A percentile compares a stretch with the other conserved stretches of the same genome.
Evolutionary conservation across 1,140 invertebrate genomes (phyloP).

Genomic region (Aporrectodea caliginosa): DNA sequence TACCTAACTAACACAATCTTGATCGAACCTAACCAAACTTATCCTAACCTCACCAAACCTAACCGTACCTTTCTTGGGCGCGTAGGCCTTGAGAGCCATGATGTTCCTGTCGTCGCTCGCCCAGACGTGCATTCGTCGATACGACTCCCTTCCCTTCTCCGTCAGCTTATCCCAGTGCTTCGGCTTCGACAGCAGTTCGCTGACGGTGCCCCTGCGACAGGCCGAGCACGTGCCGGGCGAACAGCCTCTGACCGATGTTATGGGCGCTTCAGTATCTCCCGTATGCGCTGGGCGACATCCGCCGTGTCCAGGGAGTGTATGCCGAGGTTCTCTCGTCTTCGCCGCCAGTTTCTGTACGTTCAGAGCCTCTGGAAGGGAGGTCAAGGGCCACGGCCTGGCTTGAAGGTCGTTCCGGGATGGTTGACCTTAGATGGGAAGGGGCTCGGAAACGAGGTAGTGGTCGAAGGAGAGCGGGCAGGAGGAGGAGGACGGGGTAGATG

Average conservation of each 20-base stretch:
- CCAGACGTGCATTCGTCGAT: slow-evolving; percentile 99
- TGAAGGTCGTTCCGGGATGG: too few species aligned
- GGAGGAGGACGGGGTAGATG: background rate
- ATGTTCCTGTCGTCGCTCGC: slow-evolving; percentile 95
- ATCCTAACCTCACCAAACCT: too few species aligned
- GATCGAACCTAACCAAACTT: too few species aligned
- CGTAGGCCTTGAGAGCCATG: slow-evolving; percentile 91
- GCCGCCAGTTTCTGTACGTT: background rate
- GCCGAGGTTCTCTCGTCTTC: slow-evolving; percentile 41
- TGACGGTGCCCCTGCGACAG: slow-evolving; percentile 95
- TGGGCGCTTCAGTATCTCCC: slow-evolving; percentile 89
- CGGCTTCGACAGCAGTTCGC: slow-evolving; percentile 95
- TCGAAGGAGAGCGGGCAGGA: background rate
- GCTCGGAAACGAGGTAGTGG: background rate
- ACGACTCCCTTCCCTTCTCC: slow-evolving; percentile 97
- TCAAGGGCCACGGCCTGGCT: too few species aligned
- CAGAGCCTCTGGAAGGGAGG: background rate
- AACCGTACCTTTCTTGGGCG: slow-evolving; percentile 95
- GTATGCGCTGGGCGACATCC: slow-evolving; percentile 82
- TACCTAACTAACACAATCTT: too few species aligned
- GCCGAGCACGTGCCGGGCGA: slow-evolving; percentile 97
- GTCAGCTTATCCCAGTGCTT: slow-evolving; percentile 99
- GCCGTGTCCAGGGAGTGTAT: slow-evolving; percentile 74
- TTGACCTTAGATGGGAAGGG: too few species aligned
- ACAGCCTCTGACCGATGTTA: slow-evolving; percentile 95